Conservation (phyloP, 2,113 vertebrate genomes). For the Pionites leucogaster region DNA sequence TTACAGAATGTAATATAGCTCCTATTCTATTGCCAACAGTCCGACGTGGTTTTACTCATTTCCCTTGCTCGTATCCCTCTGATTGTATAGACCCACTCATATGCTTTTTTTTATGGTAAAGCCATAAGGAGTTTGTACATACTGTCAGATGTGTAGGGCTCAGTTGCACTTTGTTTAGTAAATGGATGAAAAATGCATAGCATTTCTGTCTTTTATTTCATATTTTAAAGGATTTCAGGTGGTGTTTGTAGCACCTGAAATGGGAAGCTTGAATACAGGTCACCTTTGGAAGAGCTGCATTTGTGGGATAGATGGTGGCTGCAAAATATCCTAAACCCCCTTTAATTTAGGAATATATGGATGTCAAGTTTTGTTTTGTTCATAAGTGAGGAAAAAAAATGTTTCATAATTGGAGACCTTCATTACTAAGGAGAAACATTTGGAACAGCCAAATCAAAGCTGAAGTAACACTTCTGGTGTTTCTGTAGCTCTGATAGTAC, state of each 20-base stretch:
- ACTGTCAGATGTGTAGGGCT: constrained; percentile 77
- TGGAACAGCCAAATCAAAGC: background rate
- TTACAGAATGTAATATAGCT: constrained; percentile 92
- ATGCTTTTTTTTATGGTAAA: constrained; percentile 74
- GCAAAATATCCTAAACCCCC: background rate
- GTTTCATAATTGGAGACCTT: background rate
- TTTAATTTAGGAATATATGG: background rate
- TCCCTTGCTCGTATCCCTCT: constrained; percentile 78
- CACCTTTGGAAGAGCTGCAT: background rate
- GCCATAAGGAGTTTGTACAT: constrained; percentile 82
- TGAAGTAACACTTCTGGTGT: background rate
- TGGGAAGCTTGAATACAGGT: background rate
- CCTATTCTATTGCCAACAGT: constrained; percentile 84
- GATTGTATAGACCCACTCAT: constrained; percentile 83
- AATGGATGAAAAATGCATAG: constrained; percentile 53
- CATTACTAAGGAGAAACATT: background rate
- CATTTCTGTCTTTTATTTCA: background rate
- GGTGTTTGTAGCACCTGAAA: constrained; percentile 23
- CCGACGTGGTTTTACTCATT: constrained; percentile 75
- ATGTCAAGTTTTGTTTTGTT: background rate
- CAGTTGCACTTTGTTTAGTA: constrained; percentile 80
- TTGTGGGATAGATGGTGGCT: background rate
- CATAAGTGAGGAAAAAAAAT: background rate
- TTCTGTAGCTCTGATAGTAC: background rate
- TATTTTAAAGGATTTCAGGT: background rate